Conservation (phyloP, 2,888 invertebrate species). For the Andrena hattorfiana region DNA sequence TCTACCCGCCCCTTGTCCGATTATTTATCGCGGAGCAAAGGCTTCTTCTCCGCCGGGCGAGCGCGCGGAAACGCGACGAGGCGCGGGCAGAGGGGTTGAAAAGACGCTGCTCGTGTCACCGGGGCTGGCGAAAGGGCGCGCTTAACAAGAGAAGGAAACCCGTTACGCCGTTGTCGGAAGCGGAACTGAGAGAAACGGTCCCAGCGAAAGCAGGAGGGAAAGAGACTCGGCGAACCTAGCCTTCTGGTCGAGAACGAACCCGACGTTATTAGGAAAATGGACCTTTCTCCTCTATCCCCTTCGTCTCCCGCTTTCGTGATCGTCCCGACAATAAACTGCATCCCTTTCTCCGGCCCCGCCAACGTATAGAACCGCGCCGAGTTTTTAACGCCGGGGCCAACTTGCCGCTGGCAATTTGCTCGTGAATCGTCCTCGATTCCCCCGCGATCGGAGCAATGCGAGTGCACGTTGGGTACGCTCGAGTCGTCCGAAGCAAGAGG, state of each 20-base stretch:
- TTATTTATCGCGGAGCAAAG: constrained; percentile 69
- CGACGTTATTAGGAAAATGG: constrained; percentile 78
- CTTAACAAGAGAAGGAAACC: constrained; percentile 67
- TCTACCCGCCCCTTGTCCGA: constrained; percentile 30
- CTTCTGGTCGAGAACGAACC: constrained; percentile 74
- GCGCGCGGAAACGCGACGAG: neutral
- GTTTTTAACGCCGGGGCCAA: constrained; percentile 59
- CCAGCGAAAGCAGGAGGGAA: neutral
- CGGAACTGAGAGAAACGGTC: constrained; percentile 1
- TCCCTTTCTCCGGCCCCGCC: constrained; percentile 24
- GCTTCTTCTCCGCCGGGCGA: neutral
- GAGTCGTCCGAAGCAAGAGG: neutral
- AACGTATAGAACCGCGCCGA: constrained; percentile 31
- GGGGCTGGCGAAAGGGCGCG: constrained; percentile 60
- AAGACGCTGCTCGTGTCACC: constrained; percentile 59
- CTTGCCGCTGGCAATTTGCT: constrained; percentile 61
- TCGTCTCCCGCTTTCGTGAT: constrained; percentile 31
- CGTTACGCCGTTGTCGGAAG: constrained; percentile 27
- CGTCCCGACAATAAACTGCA: constrained; percentile 60
- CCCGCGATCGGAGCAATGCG: constrained; percentile 20
- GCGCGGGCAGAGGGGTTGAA: constrained; percentile 30
- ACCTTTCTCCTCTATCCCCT: constrained; percentile 51
- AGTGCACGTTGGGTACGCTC: neutral
- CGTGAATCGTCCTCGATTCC: constrained; percentile 27
- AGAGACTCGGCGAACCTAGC: constrained; percentile 42